Evolutionary conservation across 2,888 invertebrate species (phyloP), one percentile per base, ranked within the genome.

Genomic region (Coelogynopora nodosa): DNA sequence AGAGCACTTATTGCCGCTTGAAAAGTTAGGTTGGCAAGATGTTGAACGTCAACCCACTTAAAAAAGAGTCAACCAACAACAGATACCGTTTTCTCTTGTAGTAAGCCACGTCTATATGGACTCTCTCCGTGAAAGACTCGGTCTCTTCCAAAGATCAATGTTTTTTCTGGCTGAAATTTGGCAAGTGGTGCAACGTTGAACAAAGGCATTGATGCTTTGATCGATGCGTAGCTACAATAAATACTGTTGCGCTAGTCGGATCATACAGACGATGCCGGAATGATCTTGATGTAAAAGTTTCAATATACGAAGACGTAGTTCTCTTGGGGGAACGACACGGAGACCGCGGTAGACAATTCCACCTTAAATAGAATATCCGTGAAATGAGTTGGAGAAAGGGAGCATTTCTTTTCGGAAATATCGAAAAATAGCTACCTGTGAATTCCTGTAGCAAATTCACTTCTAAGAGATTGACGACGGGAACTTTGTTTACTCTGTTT

Each of bases 151-250:
- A 84, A 2, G 31, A 84, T 84, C 31, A 10, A 13, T 84, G 0
- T 0, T 18, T 67, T 84, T 84, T 10, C 84, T 84, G 31, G 84
- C 31, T 18, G 26, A 27, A 84, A 84, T 31, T 67, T 84, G 84
- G 29, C 84, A 84, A 26, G 31, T 26, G 26, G n/a, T 0, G 18
- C 84, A 84, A 26, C 31, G 27, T 29, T 67, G 30, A n/a, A 28
- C 27, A 67, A 84, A 84, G 30, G 28, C 0, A 31, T 84, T 84
- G 0, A 84, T 84, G 26, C 31, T 30, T 2, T 26, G 10, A 31
- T 84, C 84, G 10, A 84, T 84, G 31, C 27, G 31, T 84, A 31
- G 84, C 84, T 31, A 84, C 84, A 30, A 84, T 26, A 84, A 84
- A 30, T 84, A 84, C 31, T 84, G 0, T 84, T 31, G 27, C 2